phyloP scores from a whole-genome alignment of 2,113 vertebrate species.

The Hiodon alosoides region DNA sequence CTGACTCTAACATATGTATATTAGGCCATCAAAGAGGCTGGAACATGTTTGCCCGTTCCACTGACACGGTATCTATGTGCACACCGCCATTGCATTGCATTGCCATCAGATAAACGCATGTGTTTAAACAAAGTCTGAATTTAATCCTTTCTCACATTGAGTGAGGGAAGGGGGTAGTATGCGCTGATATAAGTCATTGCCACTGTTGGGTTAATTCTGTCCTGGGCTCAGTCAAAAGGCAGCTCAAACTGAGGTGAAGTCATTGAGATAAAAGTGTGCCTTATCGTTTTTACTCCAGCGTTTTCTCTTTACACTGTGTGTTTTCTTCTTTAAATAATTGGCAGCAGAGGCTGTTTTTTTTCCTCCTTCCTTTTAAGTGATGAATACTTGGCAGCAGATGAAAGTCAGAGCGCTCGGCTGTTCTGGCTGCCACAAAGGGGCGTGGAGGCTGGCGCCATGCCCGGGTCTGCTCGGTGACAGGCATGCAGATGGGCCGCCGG shows the following conservation, averaged over 20 bases:
- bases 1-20: too few relatives aligned
- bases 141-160: too few relatives aligned
- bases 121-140: neutral
- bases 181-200: neutral
- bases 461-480: constrained; percentile 56
- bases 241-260: neutral
- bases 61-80: neutral
- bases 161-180: neutral
- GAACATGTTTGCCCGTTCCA: neutral
- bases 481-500: constrained; percentile 57
- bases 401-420: constrained; percentile 60
- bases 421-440: constrained; percentile 67
- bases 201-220: neutral
- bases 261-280: neutral
- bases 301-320: constrained; percentile 39
- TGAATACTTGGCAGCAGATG: constrained; percentile 75
- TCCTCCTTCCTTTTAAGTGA: constrained; percentile 58
- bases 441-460: constrained; percentile 58
- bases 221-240: neutral
- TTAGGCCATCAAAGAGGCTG: neutral
- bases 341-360: constrained; percentile 63
- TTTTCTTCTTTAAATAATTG: constrained; percentile 64
- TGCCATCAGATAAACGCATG: neutral
- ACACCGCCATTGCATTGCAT: neutral
- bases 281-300: neutral